These are phyloP conservation scores for Phainopepla nitens DNA, from an alignment of 2,113 vertebrate species.

Conservation along the genomic window DNA sequence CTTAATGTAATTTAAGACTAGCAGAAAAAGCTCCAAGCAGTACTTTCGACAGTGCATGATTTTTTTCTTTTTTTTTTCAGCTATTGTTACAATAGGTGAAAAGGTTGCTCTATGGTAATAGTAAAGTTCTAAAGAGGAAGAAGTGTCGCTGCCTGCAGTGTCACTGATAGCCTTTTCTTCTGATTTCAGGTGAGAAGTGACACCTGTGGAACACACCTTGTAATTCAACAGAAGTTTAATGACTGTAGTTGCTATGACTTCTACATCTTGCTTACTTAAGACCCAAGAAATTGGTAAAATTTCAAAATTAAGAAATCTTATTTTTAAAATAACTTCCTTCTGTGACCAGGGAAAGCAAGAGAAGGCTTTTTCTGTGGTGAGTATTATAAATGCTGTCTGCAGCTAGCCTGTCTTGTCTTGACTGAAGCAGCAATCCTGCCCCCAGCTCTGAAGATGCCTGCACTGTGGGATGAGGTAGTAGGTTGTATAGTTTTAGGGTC, in stretches of 20 bases:
- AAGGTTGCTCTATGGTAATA: background rate
- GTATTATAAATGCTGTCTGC: background rate
- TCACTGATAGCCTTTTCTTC: conserved; percentile 13
- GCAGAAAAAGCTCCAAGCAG: background rate
- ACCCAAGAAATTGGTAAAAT: background rate
- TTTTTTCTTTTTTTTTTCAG: background rate
- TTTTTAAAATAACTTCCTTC: background rate
- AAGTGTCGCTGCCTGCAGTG: background rate
- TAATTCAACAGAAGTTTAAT: background rate
- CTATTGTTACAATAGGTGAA: background rate
- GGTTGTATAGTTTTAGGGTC: conserved; percentile 99
- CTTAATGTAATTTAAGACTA: background rate
- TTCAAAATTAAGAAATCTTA: background rate
- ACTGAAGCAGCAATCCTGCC: background rate
- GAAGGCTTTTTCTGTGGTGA: background rate
- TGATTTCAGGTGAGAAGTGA: conserved; percentile 12
- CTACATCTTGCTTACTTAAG: background rate
- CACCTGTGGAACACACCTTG: background rate
- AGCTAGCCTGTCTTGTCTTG: background rate
- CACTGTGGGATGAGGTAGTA: conserved; percentile 98
- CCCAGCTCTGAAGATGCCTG: conserved; percentile 53
- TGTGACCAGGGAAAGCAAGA: background rate
- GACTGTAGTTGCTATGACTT: background rate
- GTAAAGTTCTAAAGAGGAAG: background rate
- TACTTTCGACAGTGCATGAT: background rate